These are phyloP conservation scores for Ariolimax columbianus DNA, from an alignment of 2,888 invertebrate genomes.

Conservation along the genomic window DNA sequence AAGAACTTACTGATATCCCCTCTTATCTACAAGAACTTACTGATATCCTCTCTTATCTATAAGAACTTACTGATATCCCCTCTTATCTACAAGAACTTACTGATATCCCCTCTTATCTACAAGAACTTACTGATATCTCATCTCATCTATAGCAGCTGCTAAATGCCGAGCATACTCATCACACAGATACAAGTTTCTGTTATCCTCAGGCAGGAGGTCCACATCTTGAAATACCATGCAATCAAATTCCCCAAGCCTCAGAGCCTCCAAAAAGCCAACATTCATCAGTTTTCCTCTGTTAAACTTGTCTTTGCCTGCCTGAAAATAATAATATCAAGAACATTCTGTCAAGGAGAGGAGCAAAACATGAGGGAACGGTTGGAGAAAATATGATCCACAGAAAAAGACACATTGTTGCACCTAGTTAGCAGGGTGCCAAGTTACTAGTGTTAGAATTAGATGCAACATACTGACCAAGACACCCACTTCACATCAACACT, in stretches of 20 bases:
- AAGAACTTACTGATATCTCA: conserved; percentile 79
- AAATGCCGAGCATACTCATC: conserved; percentile 78
- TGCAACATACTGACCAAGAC: too few species aligned
- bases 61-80: too few species aligned
- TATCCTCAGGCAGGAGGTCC: conserved; percentile 80
- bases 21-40: too few species aligned
- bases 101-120: too few species aligned
- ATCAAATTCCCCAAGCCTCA: conserved; percentile 67
- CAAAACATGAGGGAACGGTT: background rate
- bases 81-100: too few species aligned
- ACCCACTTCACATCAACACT: too few species aligned
- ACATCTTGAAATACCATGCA: conserved; percentile 78
- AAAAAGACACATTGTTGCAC: too few species aligned
- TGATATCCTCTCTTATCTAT: too few species aligned
- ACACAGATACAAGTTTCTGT: conserved; percentile 79
- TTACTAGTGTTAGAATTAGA: too few species aligned
- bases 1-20: background rate
- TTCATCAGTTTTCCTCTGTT: conserved; percentile 76
- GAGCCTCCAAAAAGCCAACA: conserved; percentile 72
- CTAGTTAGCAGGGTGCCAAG: too few species aligned
- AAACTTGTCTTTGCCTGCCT: conserved; percentile 71
- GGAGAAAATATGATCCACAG: too few species aligned
- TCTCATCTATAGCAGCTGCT: conserved; percentile 79
- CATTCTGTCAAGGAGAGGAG: too few species aligned
- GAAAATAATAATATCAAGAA: conserved; percentile 51